Percentiles rank a stretch among this genome's conserved stretches.
Evolutionary conservation across 2,888 invertebrate genomes (phyloP).

Genomic region (Apotomis capreana): DNA sequence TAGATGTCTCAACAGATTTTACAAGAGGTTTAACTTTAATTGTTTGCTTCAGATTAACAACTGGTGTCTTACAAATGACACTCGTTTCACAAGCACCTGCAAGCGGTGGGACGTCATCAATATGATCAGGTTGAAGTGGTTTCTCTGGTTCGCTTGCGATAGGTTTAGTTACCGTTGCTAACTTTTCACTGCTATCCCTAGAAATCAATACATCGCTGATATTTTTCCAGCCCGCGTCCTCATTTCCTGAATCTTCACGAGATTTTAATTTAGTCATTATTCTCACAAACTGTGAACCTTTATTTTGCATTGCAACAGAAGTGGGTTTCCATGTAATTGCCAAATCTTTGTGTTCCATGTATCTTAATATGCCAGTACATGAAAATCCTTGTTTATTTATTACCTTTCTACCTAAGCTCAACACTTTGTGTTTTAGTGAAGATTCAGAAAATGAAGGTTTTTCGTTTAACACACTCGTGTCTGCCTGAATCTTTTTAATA

Average conservation of each 20-base stretch:
- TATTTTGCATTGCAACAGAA: constrained; percentile 43
- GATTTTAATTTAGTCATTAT: constrained; percentile 60
- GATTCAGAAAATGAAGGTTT: constrained; percentile 49
- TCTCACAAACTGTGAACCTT: constrained; percentile 56
- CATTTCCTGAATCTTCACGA: constrained; percentile 43
- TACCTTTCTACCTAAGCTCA: constrained; percentile 72
- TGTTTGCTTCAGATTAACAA: constrained; percentile 71
- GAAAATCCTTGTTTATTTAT: constrained; percentile 62
- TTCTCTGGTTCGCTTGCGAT: constrained; percentile 10
- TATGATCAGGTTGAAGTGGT: background rate
- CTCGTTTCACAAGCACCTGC: background rate
- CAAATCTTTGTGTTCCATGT: constrained; percentile 67
- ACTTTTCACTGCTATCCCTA: background rate
- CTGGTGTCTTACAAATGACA: constrained; percentile 62
- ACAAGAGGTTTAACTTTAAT: constrained; percentile 49
- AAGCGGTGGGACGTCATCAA: background rate
- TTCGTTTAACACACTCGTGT: constrained; percentile 43
- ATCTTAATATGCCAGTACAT: constrained; percentile 67
- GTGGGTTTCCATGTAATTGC: constrained; percentile 63
- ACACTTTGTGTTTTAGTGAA: constrained; percentile 67
- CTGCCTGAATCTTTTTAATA: constrained; percentile 51
- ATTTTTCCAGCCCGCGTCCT: constrained; percentile 55
- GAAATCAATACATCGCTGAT: constrained; percentile 37
- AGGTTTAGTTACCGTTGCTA: background rate
- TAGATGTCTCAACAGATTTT: constrained; percentile 30